A percentile compares a stretch with the other conserved stretches of the same genome.
Conservation (phyloP, 2,888 invertebrate genomes). For the Sesia bembeciformis region DNA sequence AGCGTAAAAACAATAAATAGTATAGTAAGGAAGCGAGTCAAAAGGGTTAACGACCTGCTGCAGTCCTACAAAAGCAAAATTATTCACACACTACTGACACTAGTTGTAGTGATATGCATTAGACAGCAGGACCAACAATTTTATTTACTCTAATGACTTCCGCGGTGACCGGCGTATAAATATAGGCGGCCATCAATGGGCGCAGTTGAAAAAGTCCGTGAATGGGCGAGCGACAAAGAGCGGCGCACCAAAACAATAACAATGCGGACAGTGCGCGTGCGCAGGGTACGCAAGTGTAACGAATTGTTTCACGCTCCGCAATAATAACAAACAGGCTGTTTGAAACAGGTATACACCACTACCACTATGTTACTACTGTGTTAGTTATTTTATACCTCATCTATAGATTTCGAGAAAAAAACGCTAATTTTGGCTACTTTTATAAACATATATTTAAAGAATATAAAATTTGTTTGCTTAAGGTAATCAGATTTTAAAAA, state of each 20-base stretch:
- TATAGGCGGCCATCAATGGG: conserved; percentile 29
- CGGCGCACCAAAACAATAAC: conserved; percentile 56
- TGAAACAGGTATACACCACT: neutral
- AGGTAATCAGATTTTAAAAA: too few relatives aligned
- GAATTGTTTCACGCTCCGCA: conserved; percentile 31
- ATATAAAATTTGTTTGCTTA: too few relatives aligned
- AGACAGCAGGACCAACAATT: neutral
- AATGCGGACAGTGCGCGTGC: conserved; percentile 47
- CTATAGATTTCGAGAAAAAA: too few relatives aligned
- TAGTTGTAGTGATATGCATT: neutral
- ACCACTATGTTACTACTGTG: neutral
- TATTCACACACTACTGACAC: neutral
- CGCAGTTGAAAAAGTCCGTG: conserved; percentile 29
- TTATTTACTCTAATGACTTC: conserved; percentile 32
- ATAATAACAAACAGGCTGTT: conserved; percentile 4
- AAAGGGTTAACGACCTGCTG: neutral
- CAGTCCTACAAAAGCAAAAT: neutral
- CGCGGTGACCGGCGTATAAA: conserved; percentile 19
- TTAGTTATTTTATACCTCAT: neutral
- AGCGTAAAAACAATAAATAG: neutral
- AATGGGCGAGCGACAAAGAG: conserved; percentile 39
- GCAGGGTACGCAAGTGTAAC: conserved; percentile 42
- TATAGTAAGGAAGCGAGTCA: neutral
- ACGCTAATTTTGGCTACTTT: too few relatives aligned
- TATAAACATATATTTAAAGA: too few relatives aligned